Base-by-base conservation (phyloP, 1,140 invertebrate genomes). In the Drosophila nasuta region DNA sequence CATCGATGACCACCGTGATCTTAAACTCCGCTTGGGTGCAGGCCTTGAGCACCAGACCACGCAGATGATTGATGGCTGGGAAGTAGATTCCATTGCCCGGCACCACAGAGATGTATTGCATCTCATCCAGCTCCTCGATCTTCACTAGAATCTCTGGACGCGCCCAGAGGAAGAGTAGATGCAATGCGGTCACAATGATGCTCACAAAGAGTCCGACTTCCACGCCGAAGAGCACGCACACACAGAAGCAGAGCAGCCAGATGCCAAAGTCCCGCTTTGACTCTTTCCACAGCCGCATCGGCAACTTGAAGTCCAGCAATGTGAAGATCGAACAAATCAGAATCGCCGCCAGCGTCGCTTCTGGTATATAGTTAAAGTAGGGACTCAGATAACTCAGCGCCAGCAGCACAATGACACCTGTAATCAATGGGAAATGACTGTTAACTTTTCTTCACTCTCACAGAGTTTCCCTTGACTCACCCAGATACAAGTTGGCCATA, bases 151-250 rank as follows among this genome's bases (percentile, higher is more conserved):
- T 93, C 54, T 94, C 94, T 3, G 98, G 97, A 77, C 97, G 94
- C 2, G 97, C 96, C 75, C 96, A 95, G 1, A 96, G 95, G 92
- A 97, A 97, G 1, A 99, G 93, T 20, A 99, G 92, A 82, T 97
- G 95, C 30, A 97, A 93, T 7, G 98, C 93, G 79, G 97, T 97
- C 51, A 97, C 94, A n/a, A 95, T 94, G 58, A 97, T 96, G 43
- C 98, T 98, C 51, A 96, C 94, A 20, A 98, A 93, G 86, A 99
- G 97, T 43, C 98, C 98, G 82, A 96, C 96, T 93, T 99, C 97
- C 7, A 98, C 96, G 3, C 97, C 96, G 66, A 96, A 94, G 13
- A 95, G 92, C 20, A 98, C 93, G 73, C 96, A 97, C 15, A 96
- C 94, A 11, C 96, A 78, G 86, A 98, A 98, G 48, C 97, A 98